Conservation (phyloP, 2,797 vertebrate genomes). For the Tolypeutes matacus region DNA sequence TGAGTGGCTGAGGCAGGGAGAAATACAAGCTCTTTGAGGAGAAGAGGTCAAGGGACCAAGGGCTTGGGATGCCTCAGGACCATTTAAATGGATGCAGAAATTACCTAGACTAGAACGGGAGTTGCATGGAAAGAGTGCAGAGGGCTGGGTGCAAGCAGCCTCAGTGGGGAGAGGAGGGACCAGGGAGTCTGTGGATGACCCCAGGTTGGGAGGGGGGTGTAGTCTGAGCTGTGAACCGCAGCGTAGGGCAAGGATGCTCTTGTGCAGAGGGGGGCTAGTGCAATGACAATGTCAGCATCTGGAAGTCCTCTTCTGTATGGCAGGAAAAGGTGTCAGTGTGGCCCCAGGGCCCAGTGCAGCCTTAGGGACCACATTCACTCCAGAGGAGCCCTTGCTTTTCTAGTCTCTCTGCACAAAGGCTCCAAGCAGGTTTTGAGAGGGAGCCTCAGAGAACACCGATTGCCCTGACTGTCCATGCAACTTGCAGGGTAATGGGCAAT, state of each 20-base stretch:
- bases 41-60: background rate
- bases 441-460: constrained; percentile 59
- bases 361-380: background rate
- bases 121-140: no score
- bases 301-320: background rate
- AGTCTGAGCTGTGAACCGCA: background rate
- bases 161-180: background rate
- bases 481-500: accelerated
- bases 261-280: accelerated
- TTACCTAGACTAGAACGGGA: background rate
- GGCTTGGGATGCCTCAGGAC: accelerated
- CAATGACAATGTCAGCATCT: background rate
- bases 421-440: constrained; percentile 35
- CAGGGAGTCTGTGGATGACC: background rate
- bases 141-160: no score
- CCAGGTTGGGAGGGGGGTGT: background rate
- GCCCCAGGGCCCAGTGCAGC: background rate
- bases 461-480: constrained; percentile 56
- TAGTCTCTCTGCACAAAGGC: constrained; percentile 7
- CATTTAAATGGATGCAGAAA: background rate
- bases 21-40: background rate
- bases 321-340: accelerated
- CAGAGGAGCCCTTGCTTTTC: background rate
- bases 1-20: background rate
- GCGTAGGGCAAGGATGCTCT: accelerated